These are phyloP conservation scores for Oryzias dopingdopingensis DNA, from an alignment of 2,797 vertebrate species.

Conservation along the genomic window DNA sequence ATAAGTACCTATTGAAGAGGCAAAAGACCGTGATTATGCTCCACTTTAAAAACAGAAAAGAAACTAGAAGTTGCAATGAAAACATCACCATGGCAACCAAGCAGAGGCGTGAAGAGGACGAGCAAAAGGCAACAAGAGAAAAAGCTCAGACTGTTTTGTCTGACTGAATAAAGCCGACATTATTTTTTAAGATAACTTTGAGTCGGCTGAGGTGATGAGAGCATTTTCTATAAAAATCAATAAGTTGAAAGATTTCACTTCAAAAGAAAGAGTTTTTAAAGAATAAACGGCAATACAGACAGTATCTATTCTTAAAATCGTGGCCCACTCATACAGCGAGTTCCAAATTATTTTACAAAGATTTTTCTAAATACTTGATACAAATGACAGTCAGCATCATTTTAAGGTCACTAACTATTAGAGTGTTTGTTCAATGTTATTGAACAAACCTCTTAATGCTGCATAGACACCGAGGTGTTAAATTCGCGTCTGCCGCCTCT, in stretches of 20 bases:
- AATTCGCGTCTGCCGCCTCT: too few relatives aligned
- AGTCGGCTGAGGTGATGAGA: too few relatives aligned
- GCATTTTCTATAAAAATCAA: too few relatives aligned
- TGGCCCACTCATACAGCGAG: too few relatives aligned
- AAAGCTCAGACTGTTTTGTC: neutral
- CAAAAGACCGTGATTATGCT: conserved; percentile 2
- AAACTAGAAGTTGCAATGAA: conserved; percentile 2
- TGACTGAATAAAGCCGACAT: neutral
- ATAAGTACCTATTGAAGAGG: conserved; percentile 9
- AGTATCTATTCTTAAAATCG: neutral
- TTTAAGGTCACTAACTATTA: too few relatives aligned
- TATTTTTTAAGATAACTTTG: neutral
- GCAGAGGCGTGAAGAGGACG: neutral
- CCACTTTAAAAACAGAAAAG: conserved; percentile 7
- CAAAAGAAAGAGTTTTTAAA: conserved; percentile 6
- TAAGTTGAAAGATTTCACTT: neutral
- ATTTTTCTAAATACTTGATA: too few relatives aligned
- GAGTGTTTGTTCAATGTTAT: too few relatives aligned
- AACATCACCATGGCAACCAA: conserved; percentile 13
- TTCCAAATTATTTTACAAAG: too few relatives aligned
- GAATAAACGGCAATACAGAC: conserved; percentile 10
- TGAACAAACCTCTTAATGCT: too few relatives aligned
- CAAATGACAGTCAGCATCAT: too few relatives aligned
- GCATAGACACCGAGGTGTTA: too few relatives aligned
- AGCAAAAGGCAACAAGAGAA: conserved; percentile 1